Conservation (phyloP, 2,888 invertebrate species). For the Acanthosoma haemorrhoidale region DNA sequence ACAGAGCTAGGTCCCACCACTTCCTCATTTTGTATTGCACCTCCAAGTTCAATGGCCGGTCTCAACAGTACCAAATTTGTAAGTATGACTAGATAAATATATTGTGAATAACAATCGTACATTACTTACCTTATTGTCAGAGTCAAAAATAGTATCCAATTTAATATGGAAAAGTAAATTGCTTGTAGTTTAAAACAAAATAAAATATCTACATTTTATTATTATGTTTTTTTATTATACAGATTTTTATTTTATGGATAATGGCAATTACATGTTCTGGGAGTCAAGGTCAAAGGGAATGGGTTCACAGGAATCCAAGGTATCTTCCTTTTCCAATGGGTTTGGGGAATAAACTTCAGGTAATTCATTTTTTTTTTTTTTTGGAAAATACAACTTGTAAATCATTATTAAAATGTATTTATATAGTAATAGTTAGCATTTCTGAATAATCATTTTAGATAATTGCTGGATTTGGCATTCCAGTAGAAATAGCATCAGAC, state of each 20-base stretch:
- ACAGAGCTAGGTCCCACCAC: not conserved
- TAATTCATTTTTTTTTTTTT: not conserved
- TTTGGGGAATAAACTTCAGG: slow-evolving; percentile 40
- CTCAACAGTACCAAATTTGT: not conserved
- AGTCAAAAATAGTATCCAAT: no score
- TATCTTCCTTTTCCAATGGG: slow-evolving; percentile 39
- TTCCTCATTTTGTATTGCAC: not conserved
- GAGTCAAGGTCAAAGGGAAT: slow-evolving; percentile 23
- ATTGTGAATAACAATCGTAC: no score
- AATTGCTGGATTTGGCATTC: slow-evolving; percentile 61
- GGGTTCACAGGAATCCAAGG: slow-evolving; percentile 32
- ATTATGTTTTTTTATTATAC: not conserved
- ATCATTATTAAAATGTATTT: not conserved
- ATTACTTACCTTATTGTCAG: no score
- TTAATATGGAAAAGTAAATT: no score
- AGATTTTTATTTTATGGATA: not conserved
- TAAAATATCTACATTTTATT: no score
- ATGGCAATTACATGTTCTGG: no score
- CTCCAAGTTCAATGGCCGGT: not conserved
- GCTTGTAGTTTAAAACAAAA: no score
- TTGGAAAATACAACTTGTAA: not conserved
- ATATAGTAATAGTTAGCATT: not conserved
- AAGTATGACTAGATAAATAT: no score
- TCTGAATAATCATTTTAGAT: slow-evolving; percentile 49
- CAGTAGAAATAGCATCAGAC: slow-evolving; percentile 56